These are phyloP conservation scores for Microcebus murinus DNA, from an alignment of 2,113 vertebrate genomes.

Conservation along the genomic window DNA sequence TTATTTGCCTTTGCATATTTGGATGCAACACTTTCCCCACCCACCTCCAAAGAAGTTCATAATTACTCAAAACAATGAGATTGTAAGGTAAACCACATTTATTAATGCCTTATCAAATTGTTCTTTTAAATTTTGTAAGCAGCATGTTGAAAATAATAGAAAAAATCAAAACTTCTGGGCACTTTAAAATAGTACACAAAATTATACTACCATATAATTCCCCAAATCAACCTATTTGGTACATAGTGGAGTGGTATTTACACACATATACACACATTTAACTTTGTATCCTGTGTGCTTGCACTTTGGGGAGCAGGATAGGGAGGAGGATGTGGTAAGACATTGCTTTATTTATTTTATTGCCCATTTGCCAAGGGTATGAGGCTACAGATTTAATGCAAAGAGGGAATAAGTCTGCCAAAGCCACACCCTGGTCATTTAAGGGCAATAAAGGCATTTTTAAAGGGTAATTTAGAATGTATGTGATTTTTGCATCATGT, in stretches of 20 bases:
- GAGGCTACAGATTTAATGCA: not conserved
- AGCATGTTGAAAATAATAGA: not conserved
- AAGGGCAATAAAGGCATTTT: not conserved
- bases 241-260: not conserved
- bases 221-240: not conserved
- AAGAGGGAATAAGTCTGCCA: not conserved
- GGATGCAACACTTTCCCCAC: not conserved
- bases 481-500: not conserved
- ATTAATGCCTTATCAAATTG: not conserved
- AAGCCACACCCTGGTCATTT: not conserved
- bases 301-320: fast-evolving
- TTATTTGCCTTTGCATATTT: not conserved
- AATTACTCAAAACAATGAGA: not conserved
- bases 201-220: not conserved
- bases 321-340: not conserved
- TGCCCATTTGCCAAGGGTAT: not conserved
- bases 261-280: not conserved
- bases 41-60: not conserved
- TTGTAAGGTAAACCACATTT: not conserved
- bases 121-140: conserved; percentile 24
- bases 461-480: conserved; percentile 14
- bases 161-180: not conserved
- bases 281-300: not conserved
- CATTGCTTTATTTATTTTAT: not conserved
- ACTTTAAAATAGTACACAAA: not conserved